Evolutionary conservation across 2,113 vertebrate species (phyloP).

Genomic region (Colinus virginianus): DNA sequence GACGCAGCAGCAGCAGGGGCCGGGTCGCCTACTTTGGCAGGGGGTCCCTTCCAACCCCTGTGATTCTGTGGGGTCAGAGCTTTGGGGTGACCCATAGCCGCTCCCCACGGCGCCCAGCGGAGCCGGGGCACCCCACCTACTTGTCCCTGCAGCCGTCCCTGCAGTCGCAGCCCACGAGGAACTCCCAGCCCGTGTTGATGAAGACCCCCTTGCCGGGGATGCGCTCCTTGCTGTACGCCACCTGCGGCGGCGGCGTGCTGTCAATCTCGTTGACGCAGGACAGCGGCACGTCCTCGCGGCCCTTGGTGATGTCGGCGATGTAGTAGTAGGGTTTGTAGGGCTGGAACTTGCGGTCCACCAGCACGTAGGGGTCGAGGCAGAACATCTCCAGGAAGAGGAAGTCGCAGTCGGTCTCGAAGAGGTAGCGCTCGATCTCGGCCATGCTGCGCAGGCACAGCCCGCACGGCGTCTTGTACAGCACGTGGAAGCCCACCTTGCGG

Average conservation of each 20-base stretch:
- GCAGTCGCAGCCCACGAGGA: slow-evolving; percentile 96
- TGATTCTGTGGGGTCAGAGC: too few species aligned
- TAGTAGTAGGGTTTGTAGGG: slow-evolving; percentile 94
- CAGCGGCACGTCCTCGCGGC: slow-evolving; percentile 92
- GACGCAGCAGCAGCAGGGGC: too few species aligned
- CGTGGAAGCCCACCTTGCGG: slow-evolving; percentile 97
- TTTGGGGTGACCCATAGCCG: too few species aligned
- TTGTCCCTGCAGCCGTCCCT: slow-evolving; percentile 95
- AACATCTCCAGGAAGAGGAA: slow-evolving; percentile 98
- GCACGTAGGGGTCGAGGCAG: slow-evolving; percentile 95
- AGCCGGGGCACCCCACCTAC: slow-evolving; percentile 75
- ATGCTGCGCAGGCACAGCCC: slow-evolving; percentile 94
- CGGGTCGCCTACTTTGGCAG: too few species aligned
- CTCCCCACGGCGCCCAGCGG: too few species aligned
- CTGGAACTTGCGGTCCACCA: slow-evolving; percentile 95
- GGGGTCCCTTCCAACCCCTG: too few species aligned
- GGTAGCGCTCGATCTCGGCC: slow-evolving; percentile 94
- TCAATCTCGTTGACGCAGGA: slow-evolving; percentile 99
- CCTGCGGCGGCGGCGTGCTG: slow-evolving; percentile 87
- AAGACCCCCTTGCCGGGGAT: slow-evolving; percentile 94
- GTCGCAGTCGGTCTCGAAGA: slow-evolving; percentile 92
- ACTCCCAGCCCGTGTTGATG: slow-evolving; percentile 93
- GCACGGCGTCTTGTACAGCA: slow-evolving; percentile 95
- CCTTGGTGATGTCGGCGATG: slow-evolving; percentile 91
- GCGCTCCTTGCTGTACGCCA: slow-evolving; percentile 96